Conservation (phyloP, 2,113 vertebrate genomes). For the Gadus chalcogrammus region DNA sequence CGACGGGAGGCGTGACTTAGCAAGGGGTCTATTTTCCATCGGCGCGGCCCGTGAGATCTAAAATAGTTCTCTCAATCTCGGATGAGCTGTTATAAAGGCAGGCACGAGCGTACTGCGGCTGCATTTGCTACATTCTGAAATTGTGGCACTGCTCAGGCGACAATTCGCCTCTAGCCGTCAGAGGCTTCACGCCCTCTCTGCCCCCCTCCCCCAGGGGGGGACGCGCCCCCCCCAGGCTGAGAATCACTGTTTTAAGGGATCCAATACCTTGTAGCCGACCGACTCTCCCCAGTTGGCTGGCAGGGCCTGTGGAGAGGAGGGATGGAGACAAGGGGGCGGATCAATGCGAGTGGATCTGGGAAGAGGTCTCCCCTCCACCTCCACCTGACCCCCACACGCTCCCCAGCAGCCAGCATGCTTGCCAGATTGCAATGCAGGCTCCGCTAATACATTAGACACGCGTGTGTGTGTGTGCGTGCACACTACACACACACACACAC, state of each 20-base stretch:
- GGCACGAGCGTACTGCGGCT: no score
- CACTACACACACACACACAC: conserved; percentile 6
- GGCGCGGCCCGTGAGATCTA: no score
- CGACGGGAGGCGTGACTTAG: no score
- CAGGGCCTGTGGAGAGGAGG: conserved; percentile 52
- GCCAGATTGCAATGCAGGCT: neutral
- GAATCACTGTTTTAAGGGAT: conserved; percentile 15
- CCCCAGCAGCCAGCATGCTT: conserved; percentile 21
- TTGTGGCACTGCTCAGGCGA: no score
- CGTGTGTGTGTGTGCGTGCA: neutral
- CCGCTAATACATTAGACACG: neutral
- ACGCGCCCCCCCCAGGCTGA: no score
- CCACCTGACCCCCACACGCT: conserved; percentile 34
- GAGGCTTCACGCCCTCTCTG: no score
- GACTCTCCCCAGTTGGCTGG: conserved; percentile 67
- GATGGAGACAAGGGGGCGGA: conserved; percentile 32
- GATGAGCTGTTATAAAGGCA: no score
- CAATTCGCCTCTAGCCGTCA: no score
- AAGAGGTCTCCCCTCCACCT: conserved; percentile 36
- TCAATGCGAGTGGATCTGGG: conserved; percentile 41
- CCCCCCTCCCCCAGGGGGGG: no score
- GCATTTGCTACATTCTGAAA: no score
- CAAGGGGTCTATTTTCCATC: no score
- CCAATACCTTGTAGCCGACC: conserved; percentile 61
- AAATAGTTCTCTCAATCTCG: no score